phyloP scores from a whole-genome alignment of 1,140 invertebrate genomes.

The Drosophila erecta region DNA sequence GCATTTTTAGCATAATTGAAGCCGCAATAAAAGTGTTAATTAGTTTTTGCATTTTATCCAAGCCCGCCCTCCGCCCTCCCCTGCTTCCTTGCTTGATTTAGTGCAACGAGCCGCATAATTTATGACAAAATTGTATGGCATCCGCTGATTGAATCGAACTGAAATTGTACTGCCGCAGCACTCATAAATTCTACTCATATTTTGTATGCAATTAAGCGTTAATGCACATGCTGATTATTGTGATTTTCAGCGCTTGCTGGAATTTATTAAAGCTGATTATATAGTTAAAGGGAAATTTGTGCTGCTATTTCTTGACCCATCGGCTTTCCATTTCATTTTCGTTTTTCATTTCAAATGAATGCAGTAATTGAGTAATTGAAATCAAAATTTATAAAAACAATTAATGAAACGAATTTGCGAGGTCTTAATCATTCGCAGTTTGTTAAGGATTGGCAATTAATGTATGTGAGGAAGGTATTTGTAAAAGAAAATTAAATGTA shows the following conservation, averaged over 20 bases:
- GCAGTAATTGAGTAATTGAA: no score
- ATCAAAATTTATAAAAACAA: no score
- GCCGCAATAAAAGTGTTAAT: constrained; percentile 80
- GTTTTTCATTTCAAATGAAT: no score
- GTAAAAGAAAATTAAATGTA: no score
- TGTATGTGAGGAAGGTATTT: no score
- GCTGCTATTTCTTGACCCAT: neutral
- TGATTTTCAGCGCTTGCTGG: constrained; percentile 19
- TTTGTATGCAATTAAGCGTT: constrained; percentile 45
- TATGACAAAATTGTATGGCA: constrained; percentile 70
- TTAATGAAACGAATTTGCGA: no score
- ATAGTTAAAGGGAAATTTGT: neutral
- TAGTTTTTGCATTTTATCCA: constrained; percentile 71
- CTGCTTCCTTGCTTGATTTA: constrained; percentile 72
- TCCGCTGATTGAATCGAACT: constrained; percentile 61
- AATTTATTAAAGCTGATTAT: constrained; percentile 14
- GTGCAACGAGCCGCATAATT: constrained; percentile 73
- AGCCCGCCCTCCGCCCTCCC: neutral
- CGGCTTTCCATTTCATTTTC: neutral
- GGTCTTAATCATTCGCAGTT: no score
- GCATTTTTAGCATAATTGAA: constrained; percentile 81
- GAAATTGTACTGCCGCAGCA: constrained; percentile 26
- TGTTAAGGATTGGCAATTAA: no score
- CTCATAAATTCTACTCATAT: constrained; percentile 44
- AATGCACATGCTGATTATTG: constrained; percentile 37